Conservation (phyloP, 1,140 invertebrate genomes). For the Neodiprion fabricii region DNA sequence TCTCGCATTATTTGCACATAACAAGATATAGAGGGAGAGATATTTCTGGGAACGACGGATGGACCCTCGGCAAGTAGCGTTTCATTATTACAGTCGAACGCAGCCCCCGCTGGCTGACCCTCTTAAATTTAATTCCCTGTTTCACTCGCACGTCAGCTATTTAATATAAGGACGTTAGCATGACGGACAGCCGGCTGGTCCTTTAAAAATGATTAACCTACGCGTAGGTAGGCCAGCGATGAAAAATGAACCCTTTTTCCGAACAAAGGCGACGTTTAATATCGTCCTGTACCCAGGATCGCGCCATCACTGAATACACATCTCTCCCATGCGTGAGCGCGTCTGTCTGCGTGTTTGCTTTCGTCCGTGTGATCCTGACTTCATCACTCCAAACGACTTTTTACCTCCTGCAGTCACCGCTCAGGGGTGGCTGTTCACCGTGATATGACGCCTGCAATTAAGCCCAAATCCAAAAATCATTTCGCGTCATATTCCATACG, state of each 20-base stretch:
- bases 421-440: too few relatives aligned
- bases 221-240: constrained; percentile 29
- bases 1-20: too few relatives aligned
- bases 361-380: too few relatives aligned
- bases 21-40: too few relatives aligned
- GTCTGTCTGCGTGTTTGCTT: too few relatives aligned
- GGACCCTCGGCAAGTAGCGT: constrained; percentile 14
- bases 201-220: constrained; percentile 54
- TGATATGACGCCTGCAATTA: too few relatives aligned
- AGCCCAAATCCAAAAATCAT: too few relatives aligned
- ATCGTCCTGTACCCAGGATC: constrained; percentile 24
- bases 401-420: too few relatives aligned
- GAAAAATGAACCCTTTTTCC: constrained; percentile 45
- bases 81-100: constrained; percentile 42
- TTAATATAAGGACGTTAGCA: constrained; percentile 35
- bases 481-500: not conserved
- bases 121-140: constrained; percentile 41
- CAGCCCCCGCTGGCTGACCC: constrained; percentile 15
- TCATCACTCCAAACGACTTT: too few relatives aligned
- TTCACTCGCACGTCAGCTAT: constrained; percentile 25
- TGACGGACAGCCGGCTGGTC: constrained; percentile 41
- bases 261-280: constrained; percentile 43
- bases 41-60: too few relatives aligned
- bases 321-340: constrained; percentile 10
- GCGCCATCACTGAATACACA: constrained; percentile 11